Evolutionary conservation across 2,888 invertebrate species (phyloP).

Genomic region (Synergus umbraculus): DNA sequence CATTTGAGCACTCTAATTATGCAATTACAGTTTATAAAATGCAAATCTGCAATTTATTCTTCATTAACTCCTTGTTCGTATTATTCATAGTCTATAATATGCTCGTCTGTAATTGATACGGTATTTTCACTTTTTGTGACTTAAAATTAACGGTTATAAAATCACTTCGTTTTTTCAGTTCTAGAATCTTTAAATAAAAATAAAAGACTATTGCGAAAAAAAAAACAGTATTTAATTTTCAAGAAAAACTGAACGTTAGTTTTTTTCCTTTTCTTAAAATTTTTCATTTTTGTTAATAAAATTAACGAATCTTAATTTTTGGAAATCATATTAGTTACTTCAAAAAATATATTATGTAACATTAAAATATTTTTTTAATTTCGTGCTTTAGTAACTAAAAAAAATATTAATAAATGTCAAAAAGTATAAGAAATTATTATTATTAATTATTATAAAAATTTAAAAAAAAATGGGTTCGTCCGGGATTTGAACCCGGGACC

Average conservation of each 20-base stretch:
- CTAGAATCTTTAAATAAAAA: background rate
- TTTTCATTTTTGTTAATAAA: background rate
- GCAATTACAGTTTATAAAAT: conserved; percentile 6
- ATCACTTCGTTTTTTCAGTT: conserved; percentile 5
- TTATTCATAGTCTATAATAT: background rate
- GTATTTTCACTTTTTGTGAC: background rate
- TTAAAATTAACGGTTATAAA: background rate
- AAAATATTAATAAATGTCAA: background rate
- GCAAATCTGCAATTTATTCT: background rate
- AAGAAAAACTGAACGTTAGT: background rate
- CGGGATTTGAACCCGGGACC: conserved; percentile 80
- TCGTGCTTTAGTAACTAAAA: background rate
- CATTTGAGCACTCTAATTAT: background rate
- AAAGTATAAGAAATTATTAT: no score
- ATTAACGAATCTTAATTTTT: background rate
- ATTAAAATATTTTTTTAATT: background rate
- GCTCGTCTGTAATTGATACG: background rate
- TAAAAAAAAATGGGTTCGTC: conserved; percentile 71
- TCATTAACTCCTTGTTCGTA: background rate
- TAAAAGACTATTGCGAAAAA: background rate
- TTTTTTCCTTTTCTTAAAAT: background rate
- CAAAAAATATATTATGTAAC: background rate
- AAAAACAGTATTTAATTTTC: background rate
- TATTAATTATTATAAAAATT: no score
- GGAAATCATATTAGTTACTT: no score